Base-by-base conservation (phyloP, 2,113 vertebrate genomes). In the Chaetodon trifascialis region DNA sequence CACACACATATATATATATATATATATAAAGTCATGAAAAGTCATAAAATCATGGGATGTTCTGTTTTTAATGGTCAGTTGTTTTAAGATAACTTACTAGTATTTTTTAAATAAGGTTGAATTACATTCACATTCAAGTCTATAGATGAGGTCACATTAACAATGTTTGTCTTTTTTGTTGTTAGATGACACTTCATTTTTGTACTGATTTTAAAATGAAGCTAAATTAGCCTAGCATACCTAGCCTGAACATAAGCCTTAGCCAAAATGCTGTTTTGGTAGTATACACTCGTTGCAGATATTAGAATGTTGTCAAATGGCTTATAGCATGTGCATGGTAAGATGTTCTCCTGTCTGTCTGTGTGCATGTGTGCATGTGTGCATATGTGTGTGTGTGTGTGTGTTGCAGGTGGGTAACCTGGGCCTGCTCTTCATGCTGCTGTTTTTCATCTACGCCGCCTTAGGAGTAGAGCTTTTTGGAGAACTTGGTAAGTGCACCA, bases 401-500 rank as follows among this genome's bases (percentile, higher is more conserved):
- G 34, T 40, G 12, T 71, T 92, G 65, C 94, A 99, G 98, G 98
- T 99, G 94, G 98, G 98, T 92, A 99, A 99, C 95, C 96, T 99
- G 60, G 98, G 98, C 85, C 96, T 99, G 73, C 98, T 99, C 89
- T 99, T 99, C 95, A 98, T 99, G 97, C 96, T 99, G 80, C 97
- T 99, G 25, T 99, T 99, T 96, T 99, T 99, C 94, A 99, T 99
- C 96, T 99, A 99, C 0, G 98, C 98, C 15, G 98, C 98, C 72
- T 95, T 99, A 91, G 98, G 98, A 73, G 98, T 99, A 86, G 98
- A 99, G 91, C 97, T 99, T 70, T 99, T 99, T 58, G 98, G 98
- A 90, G 98, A 99, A 95, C 95, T 99, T 79, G 96, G 98, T 99
- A 92, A 96, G 97, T 92, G 69, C 25, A 51, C 36, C 16, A 30